Base-by-base conservation (phyloP, 1,140 invertebrate genomes). In the Lepidurus arcticus region DNA sequence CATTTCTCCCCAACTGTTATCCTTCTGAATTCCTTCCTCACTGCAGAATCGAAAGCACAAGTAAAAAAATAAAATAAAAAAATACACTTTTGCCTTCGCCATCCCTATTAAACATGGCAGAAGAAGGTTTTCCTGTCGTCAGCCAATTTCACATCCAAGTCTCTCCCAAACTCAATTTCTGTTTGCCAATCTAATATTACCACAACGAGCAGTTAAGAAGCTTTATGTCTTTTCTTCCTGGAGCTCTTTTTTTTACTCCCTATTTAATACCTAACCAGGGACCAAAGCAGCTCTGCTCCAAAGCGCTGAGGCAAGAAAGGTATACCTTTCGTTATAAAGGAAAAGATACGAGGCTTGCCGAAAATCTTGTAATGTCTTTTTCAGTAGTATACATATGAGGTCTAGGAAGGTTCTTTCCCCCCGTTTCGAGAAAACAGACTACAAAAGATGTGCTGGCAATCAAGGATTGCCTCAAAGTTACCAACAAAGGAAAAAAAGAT, bases 131-230 rank as follows among this genome's bases (percentile, higher is more conserved):
- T 16, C 53, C 53, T 21, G 13, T 65, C 53, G 53, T 65, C 53
- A 65, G 53, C 53, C 53, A 13, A 65, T 65, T 65, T 65, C 53
- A 65, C 53, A 65, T 65, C 16, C 13, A 65, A 13, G 53, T 65
- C n/a, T n/a, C 53, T 34, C 53, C 45, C 10, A 65, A 65, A 65
- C 53, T 65, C 53, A 65, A 65, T 65, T 65, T 65, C 53, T 65
- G n/a, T 65, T 65, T 21, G 53, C 53, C 53, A 65, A 65, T 65
- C 53, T 65, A 65, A 65, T 65, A 21, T n/a, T 65, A 65, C 53
- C 13, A 65, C 53, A 65, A 21, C 53, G 53, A 65, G n/a, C 13
- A 65, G 53, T 65, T 65, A 65, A 65, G 53, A 65, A 65, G 53
- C 53, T 65, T 65, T 65, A 65, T 13, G 53, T 65, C 53, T 65